Base-by-base conservation (phyloP, 2,888 invertebrate species). In the Epinotia demarniana region DNA sequence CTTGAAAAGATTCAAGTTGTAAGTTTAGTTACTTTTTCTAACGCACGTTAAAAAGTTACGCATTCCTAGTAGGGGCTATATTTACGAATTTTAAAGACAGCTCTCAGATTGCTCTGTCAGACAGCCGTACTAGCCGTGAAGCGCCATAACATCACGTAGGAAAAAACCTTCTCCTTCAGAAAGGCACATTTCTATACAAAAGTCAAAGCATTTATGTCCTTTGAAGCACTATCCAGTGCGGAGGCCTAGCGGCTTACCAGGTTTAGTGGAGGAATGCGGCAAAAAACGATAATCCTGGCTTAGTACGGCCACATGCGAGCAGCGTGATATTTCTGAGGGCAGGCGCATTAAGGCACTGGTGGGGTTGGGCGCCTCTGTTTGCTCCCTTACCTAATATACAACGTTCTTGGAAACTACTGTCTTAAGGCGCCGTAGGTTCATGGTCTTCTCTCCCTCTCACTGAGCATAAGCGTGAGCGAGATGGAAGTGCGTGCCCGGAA, bases 201-300 rank as follows among this genome's bases (percentile, higher is more conserved):
- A n/a, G 53, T 53, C 33, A 69, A 69, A 46, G 69, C 46, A 46
- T 39, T 58, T 69, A 69, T 23, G 69, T 23, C 23, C 58, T 69
- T 60, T 69, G 12, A 58, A 43, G 69, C n/a, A 23, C 53, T n/a
- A 60, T 39, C 12, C 43, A 46, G 58, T 69, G 74, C 74, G 64
- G 19, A 73, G 63, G 70, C 75, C 71, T 78, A 74, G 71, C 69
- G 72, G 78, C 74, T 78, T 74, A 78, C 61, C 64, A 72, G 78
- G 72, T 77, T 74, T 75, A 78, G 72, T 75, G 61, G 57, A 57
- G 74, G 76, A 72, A 76, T 73, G 72, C 72, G 76, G 73, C 77
- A 78, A 78, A 78, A 78, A 78, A 76, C 73, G 70, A 77, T 78
- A 77, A 78, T 77, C 78, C 76, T 5, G 67, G 74, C 77, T 78